Base-by-base conservation (phyloP, 64 coral and sea anemone species). In the Dendronephthya gigantea region DNA sequence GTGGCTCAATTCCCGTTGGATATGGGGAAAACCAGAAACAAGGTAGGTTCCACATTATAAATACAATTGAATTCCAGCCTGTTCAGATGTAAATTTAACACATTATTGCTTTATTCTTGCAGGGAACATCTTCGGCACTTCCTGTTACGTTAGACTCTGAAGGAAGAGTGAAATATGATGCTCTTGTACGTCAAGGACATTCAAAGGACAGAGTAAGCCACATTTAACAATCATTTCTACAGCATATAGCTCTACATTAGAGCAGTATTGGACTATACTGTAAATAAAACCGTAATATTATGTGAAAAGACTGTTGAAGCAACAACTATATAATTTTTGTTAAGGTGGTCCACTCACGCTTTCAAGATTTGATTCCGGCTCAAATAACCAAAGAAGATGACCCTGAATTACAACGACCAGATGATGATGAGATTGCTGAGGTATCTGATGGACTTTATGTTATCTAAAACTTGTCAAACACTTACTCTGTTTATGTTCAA, bases 141-240 rank as follows among this genome's bases (percentile, higher is more conserved):
- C 94, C 94, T 41, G 94, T 97, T 0, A 92, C 93, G 28, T 49
- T 97, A 39, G 94, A 97, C 51, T 85, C 86, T 35, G 86, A 97
- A 85, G 94, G 94, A 41, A 88, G 94, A 91, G 94, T 97, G 0
- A 97, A 97, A 55, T 97, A 93, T 90, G 94, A 97, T 88, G 94
- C 94, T 31, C 92, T 97, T 82, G 91, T 97, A 9, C 93, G 88
- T 83, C 94, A 97, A 50, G 91, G 91, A 62, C 91, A 97, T 17
- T 47, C 85, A 1, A 97, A 97, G 87, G 94, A 93, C 33, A 93
- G 93, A 84, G 94, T 97, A 85, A 79, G 72, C 17, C 32, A 12
- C 15, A 28, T 12, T 36, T 3, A n/a, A n/a, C 2, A 33, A 62
- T 19, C 19, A 7, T 27, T 22, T 23, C 7, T 62, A 27, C 0